A percentile compares a stretch with the other conserved stretches of the same genome.
Conservation (phyloP, 1,140 invertebrate species). For the Aricia agestis region DNA sequence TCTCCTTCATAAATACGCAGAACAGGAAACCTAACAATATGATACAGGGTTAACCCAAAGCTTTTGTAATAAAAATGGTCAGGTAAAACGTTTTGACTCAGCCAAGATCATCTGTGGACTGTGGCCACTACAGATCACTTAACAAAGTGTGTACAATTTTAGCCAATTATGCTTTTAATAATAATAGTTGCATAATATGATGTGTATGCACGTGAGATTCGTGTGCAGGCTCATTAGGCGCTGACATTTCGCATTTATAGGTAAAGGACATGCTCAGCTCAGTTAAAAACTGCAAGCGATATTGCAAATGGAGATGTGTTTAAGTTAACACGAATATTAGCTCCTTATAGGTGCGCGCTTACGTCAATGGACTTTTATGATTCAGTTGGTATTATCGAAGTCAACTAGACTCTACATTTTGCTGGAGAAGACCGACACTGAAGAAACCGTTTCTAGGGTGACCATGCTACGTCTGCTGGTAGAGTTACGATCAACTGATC, state of each 20-base stretch:
- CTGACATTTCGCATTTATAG: constrained; percentile 46
- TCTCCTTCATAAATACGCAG: no score
- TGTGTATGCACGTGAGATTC: constrained; percentile 24
- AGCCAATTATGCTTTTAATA: constrained; percentile 13
- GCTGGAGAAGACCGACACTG: no score
- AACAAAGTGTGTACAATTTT: not conserved
- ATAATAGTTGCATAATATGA: constrained; percentile 4
- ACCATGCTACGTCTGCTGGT: no score
- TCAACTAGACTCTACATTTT: no score
- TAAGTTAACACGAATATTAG: not conserved
- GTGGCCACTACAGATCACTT: not conserved
- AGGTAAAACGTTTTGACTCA: not conserved
- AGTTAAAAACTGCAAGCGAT: constrained; percentile 23
- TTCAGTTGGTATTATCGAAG: not conserved
- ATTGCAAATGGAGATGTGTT: not conserved
- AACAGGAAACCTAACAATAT: no score
- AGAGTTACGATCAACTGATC: no score
- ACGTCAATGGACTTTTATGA: not conserved
- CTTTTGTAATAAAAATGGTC: no score
- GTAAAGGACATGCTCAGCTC: constrained; percentile 49
- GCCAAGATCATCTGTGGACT: not conserved
- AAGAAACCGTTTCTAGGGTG: no score
- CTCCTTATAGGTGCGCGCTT: not conserved
- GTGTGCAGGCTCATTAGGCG: constrained; percentile 38
- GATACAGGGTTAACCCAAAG: no score